These are phyloP conservation scores for Drosophila paulistorum DNA, from an alignment of 1,140 invertebrate species.

Conservation along the genomic window DNA sequence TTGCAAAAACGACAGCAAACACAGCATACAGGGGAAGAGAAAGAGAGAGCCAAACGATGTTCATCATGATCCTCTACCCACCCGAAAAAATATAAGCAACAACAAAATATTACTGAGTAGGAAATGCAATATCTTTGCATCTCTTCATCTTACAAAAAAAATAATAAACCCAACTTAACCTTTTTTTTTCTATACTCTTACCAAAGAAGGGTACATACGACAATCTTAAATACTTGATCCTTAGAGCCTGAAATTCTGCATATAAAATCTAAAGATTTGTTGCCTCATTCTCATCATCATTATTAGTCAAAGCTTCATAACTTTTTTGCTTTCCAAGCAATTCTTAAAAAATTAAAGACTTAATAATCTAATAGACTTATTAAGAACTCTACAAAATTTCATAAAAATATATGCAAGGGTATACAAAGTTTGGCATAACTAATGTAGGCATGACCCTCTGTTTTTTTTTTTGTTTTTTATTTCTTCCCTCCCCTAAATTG, in stretches of 20 bases:
- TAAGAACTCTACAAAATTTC: too few species aligned
- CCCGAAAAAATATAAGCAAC: neutral
- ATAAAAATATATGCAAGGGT: too few species aligned
- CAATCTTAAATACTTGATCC: too few species aligned
- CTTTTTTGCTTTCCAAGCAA: neutral
- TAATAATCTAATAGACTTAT: too few species aligned
- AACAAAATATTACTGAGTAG: neutral
- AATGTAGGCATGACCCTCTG: neutral
- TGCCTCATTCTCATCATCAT: too few species aligned
- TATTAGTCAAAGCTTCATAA: too few species aligned
- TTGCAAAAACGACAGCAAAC: constrained; percentile 1
- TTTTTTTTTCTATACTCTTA: neutral
- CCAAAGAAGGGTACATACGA: too few species aligned
- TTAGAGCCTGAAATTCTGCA: too few species aligned
- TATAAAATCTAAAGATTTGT: too few species aligned
- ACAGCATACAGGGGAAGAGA: neutral
- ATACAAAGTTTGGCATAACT: too few species aligned
- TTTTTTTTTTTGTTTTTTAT: neutral
- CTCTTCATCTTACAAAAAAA: neutral
- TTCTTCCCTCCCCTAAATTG: neutral
- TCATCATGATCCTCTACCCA: constrained; percentile 7
- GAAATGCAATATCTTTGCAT: constrained; percentile 11
- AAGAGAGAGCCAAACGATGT: neutral
- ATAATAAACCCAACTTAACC: neutral
- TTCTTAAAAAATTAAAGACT: neutral